Evolutionary conservation across 2,113 vertebrate species (phyloP).

Genomic region (Myxocyprinus asiaticus): DNA sequence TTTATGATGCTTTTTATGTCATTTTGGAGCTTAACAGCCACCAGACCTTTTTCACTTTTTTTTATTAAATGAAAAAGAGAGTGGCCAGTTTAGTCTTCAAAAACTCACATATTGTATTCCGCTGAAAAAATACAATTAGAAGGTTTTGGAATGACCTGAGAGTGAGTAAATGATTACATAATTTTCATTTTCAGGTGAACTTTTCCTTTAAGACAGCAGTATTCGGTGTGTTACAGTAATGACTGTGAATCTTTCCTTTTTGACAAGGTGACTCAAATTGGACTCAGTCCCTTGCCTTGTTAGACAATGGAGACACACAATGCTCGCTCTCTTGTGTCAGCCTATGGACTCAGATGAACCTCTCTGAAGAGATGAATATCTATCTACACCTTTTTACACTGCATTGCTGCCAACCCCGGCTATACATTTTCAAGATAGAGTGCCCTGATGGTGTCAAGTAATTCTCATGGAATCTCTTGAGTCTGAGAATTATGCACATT

Average conservation of each 20-base stretch:
- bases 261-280: constrained; percentile 28
- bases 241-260: neutral
- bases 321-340: neutral
- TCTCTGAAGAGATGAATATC: constrained; percentile 11
- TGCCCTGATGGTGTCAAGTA: constrained; percentile 16
- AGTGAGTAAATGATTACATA: neutral
- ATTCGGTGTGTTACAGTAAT: neutral
- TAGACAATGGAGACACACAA: constrained; percentile 22
- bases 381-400: constrained; percentile 23
- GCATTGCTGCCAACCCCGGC: neutral
- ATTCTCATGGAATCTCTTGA: constrained; percentile 27
- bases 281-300: constrained; percentile 24
- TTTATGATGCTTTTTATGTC: too few species aligned
- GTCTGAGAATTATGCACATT: constrained; percentile 4
- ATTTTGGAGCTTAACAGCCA: too few species aligned
- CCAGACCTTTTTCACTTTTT: too few species aligned
- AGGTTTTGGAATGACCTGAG: too few species aligned
- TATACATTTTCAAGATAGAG: constrained; percentile 21
- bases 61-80: too few species aligned
- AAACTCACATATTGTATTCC: too few species aligned
- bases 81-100: too few species aligned
- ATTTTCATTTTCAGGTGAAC: neutral
- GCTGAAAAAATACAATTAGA: too few species aligned
- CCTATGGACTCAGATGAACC: constrained; percentile 40
- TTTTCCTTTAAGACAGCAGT: constrained; percentile 1